Evolutionary conservation across 2,888 invertebrate genomes (phyloP).

Genomic region (Yponomeuta cagnagella): DNA sequence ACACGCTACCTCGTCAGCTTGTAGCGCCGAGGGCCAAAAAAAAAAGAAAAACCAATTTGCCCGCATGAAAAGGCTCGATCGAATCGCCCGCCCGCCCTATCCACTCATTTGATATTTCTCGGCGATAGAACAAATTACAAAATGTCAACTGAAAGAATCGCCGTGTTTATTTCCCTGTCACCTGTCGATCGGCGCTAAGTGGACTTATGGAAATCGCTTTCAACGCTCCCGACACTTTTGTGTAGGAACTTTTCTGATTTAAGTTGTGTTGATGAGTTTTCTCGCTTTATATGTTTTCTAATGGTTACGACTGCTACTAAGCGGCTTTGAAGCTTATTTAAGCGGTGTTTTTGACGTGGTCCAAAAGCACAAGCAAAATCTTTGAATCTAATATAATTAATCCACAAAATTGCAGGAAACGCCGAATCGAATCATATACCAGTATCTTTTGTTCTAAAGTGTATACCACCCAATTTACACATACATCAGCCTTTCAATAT

Average conservation of each 20-base stretch:
- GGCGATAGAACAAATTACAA: constrained; percentile 70
- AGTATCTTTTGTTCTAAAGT: too few species aligned
- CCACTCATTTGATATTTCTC: constrained; percentile 74
- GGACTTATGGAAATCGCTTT: constrained; percentile 55
- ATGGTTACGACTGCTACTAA: constrained; percentile 31
- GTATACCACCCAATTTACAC: too few species aligned
- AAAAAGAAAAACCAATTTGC: constrained; percentile 74
- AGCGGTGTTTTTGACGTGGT: not conserved
- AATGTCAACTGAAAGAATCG: constrained; percentile 39
- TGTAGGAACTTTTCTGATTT: constrained; percentile 66
- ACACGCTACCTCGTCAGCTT: constrained; percentile 58
- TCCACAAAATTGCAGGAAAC: too few species aligned
- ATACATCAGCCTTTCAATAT: too few species aligned
- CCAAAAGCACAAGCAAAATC: too few species aligned
- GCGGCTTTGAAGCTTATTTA: constrained; percentile 25
- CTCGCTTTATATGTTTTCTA: constrained; percentile 20
- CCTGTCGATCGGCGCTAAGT: constrained; percentile 48
- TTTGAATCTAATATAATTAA: too few species aligned
- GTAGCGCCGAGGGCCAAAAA: constrained; percentile 46
- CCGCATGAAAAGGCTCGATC: constrained; percentile 71
- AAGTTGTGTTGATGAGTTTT: constrained; percentile 36
- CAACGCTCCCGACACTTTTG: constrained; percentile 30
- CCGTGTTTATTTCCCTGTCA: constrained; percentile 60
- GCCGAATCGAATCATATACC: too few species aligned
- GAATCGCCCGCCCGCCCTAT: constrained; percentile 37